Percentiles rank a stretch among this genome's conserved stretches.
phyloP scores from a whole-genome alignment of 1,140 invertebrate genomes.

The Latrodectus geometricus region DNA sequence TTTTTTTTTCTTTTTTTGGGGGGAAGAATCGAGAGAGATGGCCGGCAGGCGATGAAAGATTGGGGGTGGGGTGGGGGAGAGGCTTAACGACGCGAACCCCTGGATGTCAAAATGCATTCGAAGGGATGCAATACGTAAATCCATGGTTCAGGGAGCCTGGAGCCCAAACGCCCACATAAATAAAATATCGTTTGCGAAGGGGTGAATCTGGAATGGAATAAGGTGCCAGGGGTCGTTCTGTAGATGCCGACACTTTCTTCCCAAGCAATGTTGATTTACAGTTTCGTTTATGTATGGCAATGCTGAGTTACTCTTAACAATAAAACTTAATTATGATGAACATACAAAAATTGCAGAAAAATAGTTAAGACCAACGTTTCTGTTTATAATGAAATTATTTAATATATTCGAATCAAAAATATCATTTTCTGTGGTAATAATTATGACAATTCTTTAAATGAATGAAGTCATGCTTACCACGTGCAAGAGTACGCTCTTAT shows the following conservation, averaged over 20 bases:
- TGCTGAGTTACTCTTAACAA: too few species aligned
- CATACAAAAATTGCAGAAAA: too few species aligned
- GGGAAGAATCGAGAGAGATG: neutral
- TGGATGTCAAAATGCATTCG: slow-evolving; percentile 53
- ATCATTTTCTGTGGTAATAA: too few species aligned
- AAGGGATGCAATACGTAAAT: slow-evolving; percentile 44
- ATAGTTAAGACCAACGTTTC: too few species aligned
- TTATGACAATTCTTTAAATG: too few species aligned
- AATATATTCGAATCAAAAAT: too few species aligned
- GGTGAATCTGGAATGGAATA: neutral
- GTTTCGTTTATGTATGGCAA: too few species aligned
- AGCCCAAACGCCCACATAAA: slow-evolving; percentile 52
- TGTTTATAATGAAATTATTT: too few species aligned
- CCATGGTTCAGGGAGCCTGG: slow-evolving; percentile 27
- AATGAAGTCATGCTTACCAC: too few species aligned
- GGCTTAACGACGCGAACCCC: neutral
- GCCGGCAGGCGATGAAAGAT: slow-evolving; percentile 19
- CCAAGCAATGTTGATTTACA: too few species aligned
- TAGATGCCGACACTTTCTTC: neutral
- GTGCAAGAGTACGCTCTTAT: too few species aligned
- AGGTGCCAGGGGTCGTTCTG: neutral
- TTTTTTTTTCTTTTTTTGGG: neutral
- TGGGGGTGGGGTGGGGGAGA: neutral
- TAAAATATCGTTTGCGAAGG: slow-evolving; percentile 40
- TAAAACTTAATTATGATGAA: too few species aligned